Evolutionary conservation across 2,113 vertebrate genomes (phyloP).

Genomic region (Mormyrus lacerda): DNA sequence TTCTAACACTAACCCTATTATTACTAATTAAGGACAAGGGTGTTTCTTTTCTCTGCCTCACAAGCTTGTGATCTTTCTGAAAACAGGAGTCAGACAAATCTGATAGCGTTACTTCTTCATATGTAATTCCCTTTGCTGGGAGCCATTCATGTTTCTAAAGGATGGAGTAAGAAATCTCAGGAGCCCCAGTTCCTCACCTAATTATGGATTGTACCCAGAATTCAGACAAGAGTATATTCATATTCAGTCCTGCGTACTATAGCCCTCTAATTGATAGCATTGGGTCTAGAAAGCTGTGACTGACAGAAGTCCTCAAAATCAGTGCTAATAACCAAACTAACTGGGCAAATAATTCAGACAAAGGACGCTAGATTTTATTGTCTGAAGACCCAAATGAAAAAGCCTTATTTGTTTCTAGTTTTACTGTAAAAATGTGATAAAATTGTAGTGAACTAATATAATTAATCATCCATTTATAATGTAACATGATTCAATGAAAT

Average conservation of each 20-base stretch:
- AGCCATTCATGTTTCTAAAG: constrained; percentile 44
- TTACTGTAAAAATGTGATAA: background rate
- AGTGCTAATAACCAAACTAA: background rate
- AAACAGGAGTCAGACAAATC: constrained; percentile 45
- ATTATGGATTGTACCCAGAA: constrained; percentile 60
- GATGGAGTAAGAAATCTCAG: constrained; percentile 46
- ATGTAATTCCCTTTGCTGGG: constrained; percentile 57
- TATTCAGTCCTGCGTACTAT: constrained; percentile 48
- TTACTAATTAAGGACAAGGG: constrained; percentile 47
- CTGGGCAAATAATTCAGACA: background rate
- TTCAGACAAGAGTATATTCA: constrained; percentile 46
- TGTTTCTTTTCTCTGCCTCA: constrained; percentile 41
- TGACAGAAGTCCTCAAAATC: background rate
- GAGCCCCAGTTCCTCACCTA: constrained; percentile 49
- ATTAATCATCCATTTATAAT: background rate
- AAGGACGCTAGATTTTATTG: background rate
- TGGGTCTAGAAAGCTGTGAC: background rate
- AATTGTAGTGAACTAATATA: background rate
- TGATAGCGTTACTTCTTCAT: constrained; percentile 48
- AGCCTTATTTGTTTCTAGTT: background rate
- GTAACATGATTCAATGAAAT: background rate
- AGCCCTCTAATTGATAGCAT: constrained; percentile 35
- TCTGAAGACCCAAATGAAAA: background rate
- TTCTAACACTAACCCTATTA: constrained; percentile 36
- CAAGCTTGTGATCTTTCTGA: constrained; percentile 43